These are phyloP conservation scores for Dryadula phaetusa DNA, from an alignment of 2,888 invertebrate genomes.

Conservation along the genomic window DNA sequence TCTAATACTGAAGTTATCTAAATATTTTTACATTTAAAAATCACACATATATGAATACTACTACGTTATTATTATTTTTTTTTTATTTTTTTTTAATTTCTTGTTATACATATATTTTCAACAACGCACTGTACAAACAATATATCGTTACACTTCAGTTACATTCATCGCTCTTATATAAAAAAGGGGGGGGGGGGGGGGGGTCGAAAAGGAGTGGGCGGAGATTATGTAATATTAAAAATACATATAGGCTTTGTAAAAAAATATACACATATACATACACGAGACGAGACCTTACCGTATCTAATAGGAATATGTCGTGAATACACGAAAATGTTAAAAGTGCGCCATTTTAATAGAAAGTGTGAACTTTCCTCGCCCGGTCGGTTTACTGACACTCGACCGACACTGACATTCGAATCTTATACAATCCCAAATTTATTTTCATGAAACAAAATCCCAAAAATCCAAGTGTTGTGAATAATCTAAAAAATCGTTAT, in stretches of 20 bases:
- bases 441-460: neutral
- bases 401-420: neutral
- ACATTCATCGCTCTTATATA: constrained; percentile 48
- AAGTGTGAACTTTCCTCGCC: neutral
- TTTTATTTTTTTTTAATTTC: constrained; percentile 43
- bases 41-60: constrained; percentile 62
- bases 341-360: constrained; percentile 33
- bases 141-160: constrained; percentile 54
- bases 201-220: constrained; percentile 60
- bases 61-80: constrained; percentile 59
- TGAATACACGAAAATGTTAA: constrained; percentile 37
- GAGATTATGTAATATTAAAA: constrained; percentile 49
- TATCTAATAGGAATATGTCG: constrained; percentile 37
- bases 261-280: constrained; percentile 20
- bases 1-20: constrained; percentile 76
- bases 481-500: neutral
- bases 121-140: constrained; percentile 74
- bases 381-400: neutral
- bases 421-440: constrained; percentile 9
- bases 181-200: constrained; percentile 52
- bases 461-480: neutral
- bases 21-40: constrained; percentile 63
- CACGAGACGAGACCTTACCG: constrained; percentile 3
- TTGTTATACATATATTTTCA: constrained; percentile 60
- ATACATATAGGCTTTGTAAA: constrained; percentile 22